Conservation (phyloP, 2,888 invertebrate species). For the Teleogryllus oceanicus region DNA sequence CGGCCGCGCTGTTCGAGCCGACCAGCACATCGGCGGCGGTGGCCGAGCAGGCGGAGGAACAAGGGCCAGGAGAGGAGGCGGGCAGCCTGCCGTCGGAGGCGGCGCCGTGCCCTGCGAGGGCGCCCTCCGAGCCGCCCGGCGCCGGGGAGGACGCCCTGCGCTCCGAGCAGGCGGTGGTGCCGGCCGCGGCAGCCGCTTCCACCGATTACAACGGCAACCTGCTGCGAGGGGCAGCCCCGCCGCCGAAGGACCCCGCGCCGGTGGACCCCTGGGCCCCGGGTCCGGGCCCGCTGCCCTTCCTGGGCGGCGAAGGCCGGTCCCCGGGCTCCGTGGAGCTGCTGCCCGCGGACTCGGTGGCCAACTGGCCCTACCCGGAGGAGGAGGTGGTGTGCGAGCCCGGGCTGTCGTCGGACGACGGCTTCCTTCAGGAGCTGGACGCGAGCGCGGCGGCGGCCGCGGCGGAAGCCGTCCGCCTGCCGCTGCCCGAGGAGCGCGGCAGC, state of each 20-base stretch:
- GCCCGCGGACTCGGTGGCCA: conserved; percentile 31
- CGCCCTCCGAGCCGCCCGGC: neutral
- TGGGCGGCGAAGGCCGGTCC: neutral
- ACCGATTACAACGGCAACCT: too few species aligned
- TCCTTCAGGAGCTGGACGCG: neutral
- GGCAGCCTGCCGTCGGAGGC: neutral
- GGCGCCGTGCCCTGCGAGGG: neutral
- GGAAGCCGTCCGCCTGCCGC: neutral
- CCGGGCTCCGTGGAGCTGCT: conserved; percentile 1
- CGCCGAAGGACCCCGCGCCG: neutral
- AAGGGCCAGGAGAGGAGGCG: neutral
- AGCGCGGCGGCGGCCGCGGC: neutral
- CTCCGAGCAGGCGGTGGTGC: neutral
- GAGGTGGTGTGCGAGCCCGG: conserved; percentile 26
- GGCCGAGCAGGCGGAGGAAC: neutral
- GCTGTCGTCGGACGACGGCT: neutral
- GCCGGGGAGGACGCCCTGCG: neutral
- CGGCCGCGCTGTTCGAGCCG: neutral
- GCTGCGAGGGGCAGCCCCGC: neutral
- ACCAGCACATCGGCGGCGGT: neutral
- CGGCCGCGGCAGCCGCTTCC: neutral
- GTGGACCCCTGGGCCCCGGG: neutral
- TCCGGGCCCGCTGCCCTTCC: neutral
- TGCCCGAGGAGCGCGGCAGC: neutral
- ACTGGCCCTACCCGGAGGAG: conserved; percentile 36